Evolutionary conservation across 2,797 vertebrate genomes (phyloP), one percentile per base, ranked within the genome.

Genomic region (Ceryle rudis): DNA sequence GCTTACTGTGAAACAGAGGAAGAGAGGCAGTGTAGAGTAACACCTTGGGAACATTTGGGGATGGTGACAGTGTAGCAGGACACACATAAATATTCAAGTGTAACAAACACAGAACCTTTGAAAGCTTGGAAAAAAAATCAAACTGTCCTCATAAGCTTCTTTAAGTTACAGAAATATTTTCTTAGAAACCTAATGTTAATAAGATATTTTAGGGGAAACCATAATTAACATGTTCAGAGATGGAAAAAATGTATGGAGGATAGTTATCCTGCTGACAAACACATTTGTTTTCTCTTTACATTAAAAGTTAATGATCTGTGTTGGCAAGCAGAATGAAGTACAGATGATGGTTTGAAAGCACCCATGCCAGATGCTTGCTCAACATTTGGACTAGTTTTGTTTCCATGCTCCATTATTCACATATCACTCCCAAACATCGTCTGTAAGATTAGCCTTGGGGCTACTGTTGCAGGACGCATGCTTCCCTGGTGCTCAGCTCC

Each of bases 221-320:
- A 20, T 85, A 92, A 95, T 90, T 84, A 95, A 58, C 74, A 52
- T 79, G 49, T 69, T 86, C 39, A 86, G 86, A 93, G 71, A 72
- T 71, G 51, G 71, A 64, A 90, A 87, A 87, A 77, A 42, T 6
- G 14, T 51, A 72, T 26, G 29, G 77, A 55, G 39, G 39, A 90
- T 75, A 96, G 91, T 89, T 78, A 77, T 64, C 72, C 78, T 71
- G 60, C 93, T 90, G 74, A 95, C 83, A 94, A 95, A 94, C 80
- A 92, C 77, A 69, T 93, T 97, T 97, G 88, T 94, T 97, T 95
- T 44, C 66, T 92, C 83, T 93, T 89, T 89, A 52, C 64, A 95
- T 95, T 93, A 90, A 95, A 96, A 94, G 83, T 92, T 96, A 96
- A 95, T 84, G 83, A 92, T 80, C 83, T 95, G 77, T 67, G 47